These are phyloP conservation scores for Platynereis dumerilii DNA, from an alignment of 2,888 invertebrate species.

Conservation along the genomic window DNA sequence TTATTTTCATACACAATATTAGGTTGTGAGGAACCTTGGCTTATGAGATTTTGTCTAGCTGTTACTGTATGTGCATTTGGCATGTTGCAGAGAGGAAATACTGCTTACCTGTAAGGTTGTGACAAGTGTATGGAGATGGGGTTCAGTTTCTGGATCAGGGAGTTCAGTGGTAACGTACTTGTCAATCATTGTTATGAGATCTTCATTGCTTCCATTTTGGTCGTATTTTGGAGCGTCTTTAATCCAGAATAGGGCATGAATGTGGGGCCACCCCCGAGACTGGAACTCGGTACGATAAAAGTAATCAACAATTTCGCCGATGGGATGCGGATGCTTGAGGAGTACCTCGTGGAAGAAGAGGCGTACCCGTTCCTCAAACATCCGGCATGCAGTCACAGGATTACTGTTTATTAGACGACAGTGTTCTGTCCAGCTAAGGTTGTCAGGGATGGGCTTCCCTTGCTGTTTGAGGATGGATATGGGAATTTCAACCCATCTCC, in stretches of 20 bases:
- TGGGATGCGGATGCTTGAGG: neutral
- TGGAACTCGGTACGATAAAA: neutral
- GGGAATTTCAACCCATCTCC: slow-evolving; percentile 3
- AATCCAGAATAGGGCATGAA: neutral
- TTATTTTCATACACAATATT: no score
- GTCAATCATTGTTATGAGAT: no score
- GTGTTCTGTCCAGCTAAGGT: neutral
- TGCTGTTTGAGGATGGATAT: neutral
- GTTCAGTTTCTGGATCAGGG: no score
- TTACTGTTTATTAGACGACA: neutral
- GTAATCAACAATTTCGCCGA: neutral
- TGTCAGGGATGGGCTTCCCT: neutral
- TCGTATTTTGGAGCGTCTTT: neutral
- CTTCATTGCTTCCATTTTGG: neutral
- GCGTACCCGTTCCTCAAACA: neutral
- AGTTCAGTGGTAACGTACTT: no score
- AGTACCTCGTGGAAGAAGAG: neutral
- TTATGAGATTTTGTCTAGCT: no score
- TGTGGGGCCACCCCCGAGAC: neutral
- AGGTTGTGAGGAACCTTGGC: no score
- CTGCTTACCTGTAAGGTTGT: no score
- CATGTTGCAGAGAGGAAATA: no score
- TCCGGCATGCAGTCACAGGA: neutral
- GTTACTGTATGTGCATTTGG: no score
- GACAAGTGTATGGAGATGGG: no score